These are phyloP conservation scores for Tridacna gigas DNA, from an alignment of 2,888 invertebrate species.

Conservation along the genomic window DNA sequence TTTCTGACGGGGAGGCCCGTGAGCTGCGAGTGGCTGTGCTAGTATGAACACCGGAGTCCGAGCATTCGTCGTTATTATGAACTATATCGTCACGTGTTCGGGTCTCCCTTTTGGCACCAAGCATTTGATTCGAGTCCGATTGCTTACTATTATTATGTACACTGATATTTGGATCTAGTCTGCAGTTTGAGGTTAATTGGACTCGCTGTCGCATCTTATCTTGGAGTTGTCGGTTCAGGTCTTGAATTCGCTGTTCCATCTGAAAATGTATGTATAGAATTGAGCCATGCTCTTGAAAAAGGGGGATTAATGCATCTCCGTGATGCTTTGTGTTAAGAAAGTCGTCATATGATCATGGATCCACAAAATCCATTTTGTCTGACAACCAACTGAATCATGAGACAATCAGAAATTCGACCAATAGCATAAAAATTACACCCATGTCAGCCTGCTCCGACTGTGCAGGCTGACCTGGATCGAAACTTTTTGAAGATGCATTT, in stretches of 20 bases:
- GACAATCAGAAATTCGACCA: too few relatives aligned
- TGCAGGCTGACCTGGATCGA: too few relatives aligned
- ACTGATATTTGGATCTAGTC: neutral
- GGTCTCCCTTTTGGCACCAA: constrained; percentile 32
- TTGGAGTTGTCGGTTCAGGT: constrained; percentile 75
- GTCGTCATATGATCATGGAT: too few relatives aligned
- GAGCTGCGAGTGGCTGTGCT: constrained; percentile 67
- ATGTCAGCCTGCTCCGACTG: too few relatives aligned
- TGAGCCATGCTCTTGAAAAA: neutral
- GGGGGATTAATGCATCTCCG: too few relatives aligned
- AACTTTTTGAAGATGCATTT: too few relatives aligned
- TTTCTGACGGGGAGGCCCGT: constrained; percentile 56
- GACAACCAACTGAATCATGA: too few relatives aligned
- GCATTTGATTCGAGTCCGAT: constrained; percentile 11
- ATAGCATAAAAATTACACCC: too few relatives aligned
- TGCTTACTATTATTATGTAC: constrained; percentile 6
- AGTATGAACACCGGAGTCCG: constrained; percentile 73
- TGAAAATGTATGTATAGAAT: constrained; percentile 42
- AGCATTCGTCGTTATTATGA: constrained; percentile 67
- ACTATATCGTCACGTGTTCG: constrained; percentile 56
- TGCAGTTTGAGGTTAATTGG: constrained; percentile 51
- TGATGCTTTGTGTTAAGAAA: too few relatives aligned
- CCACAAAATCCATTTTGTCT: too few relatives aligned
- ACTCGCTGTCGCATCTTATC: constrained; percentile 70
- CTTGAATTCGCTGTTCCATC: constrained; percentile 78